A percentile compares a stretch with the other conserved stretches of the same genome.
phyloP scores from a whole-genome alignment of 2,113 vertebrate genomes.

The Thalassoma bifasciatum region DNA sequence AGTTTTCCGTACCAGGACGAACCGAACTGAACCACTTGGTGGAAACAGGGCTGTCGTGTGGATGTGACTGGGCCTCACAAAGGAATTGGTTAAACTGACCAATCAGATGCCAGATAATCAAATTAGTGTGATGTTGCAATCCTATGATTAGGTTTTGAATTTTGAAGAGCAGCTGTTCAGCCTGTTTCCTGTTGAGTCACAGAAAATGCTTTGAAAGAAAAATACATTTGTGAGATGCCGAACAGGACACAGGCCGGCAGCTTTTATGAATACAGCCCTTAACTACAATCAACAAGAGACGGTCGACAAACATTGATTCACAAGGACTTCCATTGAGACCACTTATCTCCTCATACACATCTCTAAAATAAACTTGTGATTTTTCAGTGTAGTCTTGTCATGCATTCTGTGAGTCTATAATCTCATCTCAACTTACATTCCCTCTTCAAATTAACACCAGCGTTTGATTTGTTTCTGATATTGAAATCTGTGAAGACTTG shows the following conservation, averaged over 20 bases:
- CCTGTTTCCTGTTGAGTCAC: not conserved
- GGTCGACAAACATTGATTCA: no score
- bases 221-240: not conserved
- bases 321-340: not conserved
- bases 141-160: no score
- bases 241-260: not conserved
- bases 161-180: not conserved
- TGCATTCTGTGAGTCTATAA: conserved; percentile 9
- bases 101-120: no score
- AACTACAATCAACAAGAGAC: not conserved
- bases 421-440: conserved; percentile 1
- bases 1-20: no score
- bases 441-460: not conserved
- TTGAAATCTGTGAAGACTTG: not conserved
- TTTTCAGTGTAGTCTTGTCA: not conserved
- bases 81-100: no score
- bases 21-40: no score
- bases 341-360: not conserved
- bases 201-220: not conserved
- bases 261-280: conserved; percentile 50
- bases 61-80: no score
- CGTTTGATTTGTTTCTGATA: not conserved
- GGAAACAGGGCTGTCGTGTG: no score
- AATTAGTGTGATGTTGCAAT: no score
- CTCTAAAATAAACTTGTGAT: not conserved